Conservation (phyloP, 1,140 invertebrate genomes). For the Drosophila melanica region DNA sequence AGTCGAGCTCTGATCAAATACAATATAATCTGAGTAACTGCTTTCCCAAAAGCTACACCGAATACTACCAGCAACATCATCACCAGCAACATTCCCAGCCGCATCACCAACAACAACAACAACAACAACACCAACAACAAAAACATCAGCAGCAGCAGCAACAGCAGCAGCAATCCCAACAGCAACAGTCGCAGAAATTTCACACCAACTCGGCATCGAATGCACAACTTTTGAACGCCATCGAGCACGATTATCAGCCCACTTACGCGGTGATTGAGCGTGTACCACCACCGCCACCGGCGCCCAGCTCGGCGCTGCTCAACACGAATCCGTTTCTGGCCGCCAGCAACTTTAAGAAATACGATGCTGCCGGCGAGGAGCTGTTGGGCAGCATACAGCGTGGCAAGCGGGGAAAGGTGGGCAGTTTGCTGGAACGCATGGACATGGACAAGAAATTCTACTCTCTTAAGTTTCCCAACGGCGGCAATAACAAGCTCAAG, state of each 20-base stretch:
- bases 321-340: constrained; percentile 73
- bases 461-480: constrained; percentile 69
- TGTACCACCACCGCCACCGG: constrained; percentile 40
- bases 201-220: constrained; percentile 59
- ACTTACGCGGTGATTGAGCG: constrained; percentile 67
- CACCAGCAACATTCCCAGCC: constrained; percentile 46
- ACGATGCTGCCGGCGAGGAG: constrained; percentile 53
- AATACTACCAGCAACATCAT: constrained; percentile 71
- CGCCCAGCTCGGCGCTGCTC: constrained; percentile 39
- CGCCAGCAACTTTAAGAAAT: constrained; percentile 69
- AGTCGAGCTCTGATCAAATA: constrained; percentile 46
- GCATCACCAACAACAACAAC: constrained; percentile 43
- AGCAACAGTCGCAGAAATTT: constrained; percentile 45
- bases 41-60: constrained; percentile 74
- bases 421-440: constrained; percentile 45
- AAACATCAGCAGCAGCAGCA: constrained; percentile 34
- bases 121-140: constrained; percentile 23
- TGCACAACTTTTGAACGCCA: constrained; percentile 57
- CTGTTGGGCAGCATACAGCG: constrained; percentile 43
- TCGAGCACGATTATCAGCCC: constrained; percentile 66
- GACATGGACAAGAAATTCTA: constrained; percentile 79
- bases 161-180: constrained; percentile 22
- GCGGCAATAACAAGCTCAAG: constrained; percentile 45
- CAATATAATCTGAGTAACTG: constrained; percentile 71
- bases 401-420: constrained; percentile 32